These are phyloP conservation scores for Stegana nigrithorax DNA, from an alignment of 2,888 invertebrate species.

Conservation along the genomic window DNA sequence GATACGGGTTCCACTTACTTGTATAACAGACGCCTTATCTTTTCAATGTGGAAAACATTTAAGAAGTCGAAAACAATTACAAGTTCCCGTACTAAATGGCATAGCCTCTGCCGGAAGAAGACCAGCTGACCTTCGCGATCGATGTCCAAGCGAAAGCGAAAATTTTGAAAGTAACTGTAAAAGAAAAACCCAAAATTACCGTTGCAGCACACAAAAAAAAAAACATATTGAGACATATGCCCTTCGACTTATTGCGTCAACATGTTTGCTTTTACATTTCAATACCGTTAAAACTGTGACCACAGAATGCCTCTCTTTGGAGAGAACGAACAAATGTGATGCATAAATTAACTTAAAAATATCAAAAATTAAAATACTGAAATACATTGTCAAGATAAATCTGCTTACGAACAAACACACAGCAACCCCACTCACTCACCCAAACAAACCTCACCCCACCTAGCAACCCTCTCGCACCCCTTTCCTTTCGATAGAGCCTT, in stretches of 20 bases:
- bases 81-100: slow-evolving; percentile 63
- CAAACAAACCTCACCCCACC: too few species aligned
- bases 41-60: slow-evolving; percentile 65
- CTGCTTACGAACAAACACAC: background rate
- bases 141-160: slow-evolving; percentile 64
- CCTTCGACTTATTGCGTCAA: background rate
- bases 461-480: too few species aligned
- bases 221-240: slow-evolving; percentile 8
- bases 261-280: background rate
- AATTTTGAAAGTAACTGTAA: slow-evolving; percentile 66
- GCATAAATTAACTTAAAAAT: background rate
- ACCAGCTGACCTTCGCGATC: slow-evolving; percentile 64
- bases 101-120: slow-evolving; percentile 64
- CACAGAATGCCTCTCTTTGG: too few species aligned
- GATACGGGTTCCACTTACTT: slow-evolving; percentile 56
- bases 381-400: background rate
- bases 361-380: background rate
- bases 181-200: slow-evolving; percentile 22
- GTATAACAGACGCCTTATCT: slow-evolving; percentile 64
- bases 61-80: slow-evolving; percentile 65
- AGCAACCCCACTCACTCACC: background rate
- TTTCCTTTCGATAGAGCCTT: too few species aligned
- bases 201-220: slow-evolving; percentile 12
- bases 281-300: background rate
- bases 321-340: background rate